These are phyloP conservation scores for Anomalospiza imberbis DNA, from an alignment of 2,797 vertebrate species.

Conservation along the genomic window DNA sequence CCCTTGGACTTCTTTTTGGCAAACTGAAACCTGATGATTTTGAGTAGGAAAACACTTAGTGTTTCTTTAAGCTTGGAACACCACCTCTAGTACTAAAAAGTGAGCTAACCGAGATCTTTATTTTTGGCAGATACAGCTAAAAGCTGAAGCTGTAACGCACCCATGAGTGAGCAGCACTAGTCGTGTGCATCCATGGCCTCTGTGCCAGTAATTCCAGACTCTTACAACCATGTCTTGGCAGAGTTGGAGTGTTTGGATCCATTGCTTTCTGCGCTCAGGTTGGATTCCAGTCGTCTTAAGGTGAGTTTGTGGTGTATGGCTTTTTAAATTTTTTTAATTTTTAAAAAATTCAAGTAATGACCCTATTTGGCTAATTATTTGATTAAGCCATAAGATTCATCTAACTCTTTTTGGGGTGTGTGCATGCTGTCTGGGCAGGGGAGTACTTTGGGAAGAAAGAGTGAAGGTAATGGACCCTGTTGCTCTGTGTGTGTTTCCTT, in stretches of 20 bases:
- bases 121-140: constrained; percentile 35
- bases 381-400: neutral
- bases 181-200: constrained; percentile 71
- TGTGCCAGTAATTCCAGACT: constrained; percentile 81
- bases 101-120: neutral
- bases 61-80: neutral
- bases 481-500: neutral
- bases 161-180: neutral
- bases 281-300: constrained; percentile 93
- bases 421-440: accelerated
- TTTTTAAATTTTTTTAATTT: neutral
- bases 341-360: neutral
- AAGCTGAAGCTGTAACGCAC: neutral
- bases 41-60: neutral
- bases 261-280: constrained; percentile 87
- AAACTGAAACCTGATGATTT: neutral
- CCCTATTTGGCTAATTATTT: neutral
- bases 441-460: neutral
- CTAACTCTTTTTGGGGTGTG: neutral
- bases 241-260: constrained; percentile 92
- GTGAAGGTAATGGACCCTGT: neutral
- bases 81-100: neutral
- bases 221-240: constrained; percentile 85
- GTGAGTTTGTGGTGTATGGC: constrained; percentile 61
- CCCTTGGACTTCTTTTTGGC: neutral